Base-by-base conservation (phyloP, 2,888 invertebrate genomes). In the Encarsia formosa region DNA sequence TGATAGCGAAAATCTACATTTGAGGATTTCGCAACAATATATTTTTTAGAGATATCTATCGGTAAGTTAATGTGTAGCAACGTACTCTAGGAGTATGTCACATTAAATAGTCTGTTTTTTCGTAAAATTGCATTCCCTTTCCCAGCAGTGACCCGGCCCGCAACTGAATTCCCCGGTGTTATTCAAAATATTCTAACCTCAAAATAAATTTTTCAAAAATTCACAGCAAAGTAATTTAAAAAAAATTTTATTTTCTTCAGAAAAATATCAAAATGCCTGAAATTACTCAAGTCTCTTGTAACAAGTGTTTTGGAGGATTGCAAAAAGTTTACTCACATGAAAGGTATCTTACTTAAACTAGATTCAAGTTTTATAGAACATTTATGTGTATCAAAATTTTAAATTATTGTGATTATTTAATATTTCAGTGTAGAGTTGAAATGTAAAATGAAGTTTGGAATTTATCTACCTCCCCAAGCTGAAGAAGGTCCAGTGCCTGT, bases 371-470 rank as follows among this genome's bases (percentile, higher is more conserved):
- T 22, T 23, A 1, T 24, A 19, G 19, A 29, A 19, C 31, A 11
- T 23, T 31, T 13, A 15, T 32, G n/a, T n/a, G 19, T 26, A 5
- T 18, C 18, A 23, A 40, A 11, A 38, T 24, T 38, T 45, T 34
- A n/a, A 26, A 43, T 26, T 31, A 38, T 19, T 29, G 18, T 43
- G 43, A 39, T 39, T 19, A 32, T 29, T 42, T 26, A 5, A 24
- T 32, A 48, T 56, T 59, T 8, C 57, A 86, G 94, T 49, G 73
- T 78, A 22, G 84, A 85, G 62, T 71, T 95, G 54, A 84, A 87
- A 68, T 97, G 96, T 73, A 82, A 83, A 59, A 97, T 96, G 92
- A 94, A 89, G 67, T 95, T 98, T 75, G 91, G 91, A 0, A 79
- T 96, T 31, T 99, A 86, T 69, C 69, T 97, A 44, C 98, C 98